phyloP scores from a whole-genome alignment of 2,113 vertebrate species.

The Embiotoca jacksoni region DNA sequence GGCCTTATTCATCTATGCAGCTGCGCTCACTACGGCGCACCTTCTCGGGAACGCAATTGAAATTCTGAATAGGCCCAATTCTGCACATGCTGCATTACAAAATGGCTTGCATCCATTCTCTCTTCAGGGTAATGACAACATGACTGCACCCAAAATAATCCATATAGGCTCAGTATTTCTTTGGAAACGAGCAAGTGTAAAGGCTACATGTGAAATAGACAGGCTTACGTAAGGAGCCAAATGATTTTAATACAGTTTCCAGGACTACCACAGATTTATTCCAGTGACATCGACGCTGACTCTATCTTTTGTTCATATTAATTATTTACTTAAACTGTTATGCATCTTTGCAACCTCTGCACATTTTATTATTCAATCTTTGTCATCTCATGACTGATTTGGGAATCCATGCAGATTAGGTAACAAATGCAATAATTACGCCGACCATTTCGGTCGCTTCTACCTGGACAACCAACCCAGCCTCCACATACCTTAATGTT shows the following conservation, averaged over 20 bases:
- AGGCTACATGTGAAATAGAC: background rate
- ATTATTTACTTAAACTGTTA: slow-evolving; percentile 41
- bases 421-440: slow-evolving; percentile 65
- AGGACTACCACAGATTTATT: slow-evolving; percentile 29
- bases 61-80: slow-evolving; percentile 85
- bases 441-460: slow-evolving; percentile 68
- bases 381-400: slow-evolving; percentile 15
- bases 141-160: slow-evolving; percentile 67
- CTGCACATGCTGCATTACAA: slow-evolving; percentile 85
- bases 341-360: slow-evolving; percentile 38
- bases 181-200: background rate
- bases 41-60: slow-evolving; percentile 83
- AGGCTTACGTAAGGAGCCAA: slow-evolving; percentile 27
- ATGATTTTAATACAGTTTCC: slow-evolving; percentile 26
- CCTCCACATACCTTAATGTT: slow-evolving; percentile 73
- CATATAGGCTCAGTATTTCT: slow-evolving; percentile 7
- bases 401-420: slow-evolving; percentile 47
- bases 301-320: slow-evolving; percentile 8
- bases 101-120: slow-evolving; percentile 84
- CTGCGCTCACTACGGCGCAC: slow-evolving; percentile 82
- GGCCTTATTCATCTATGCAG: slow-evolving; percentile 84
- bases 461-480: slow-evolving; percentile 62
- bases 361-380: slow-evolving; percentile 14
- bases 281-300: slow-evolving; percentile 23
- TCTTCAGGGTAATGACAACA: slow-evolving; percentile 74